Evolutionary conservation across 1,140 invertebrate species (phyloP), one percentile per base, ranked within the genome.

Genomic region (Apis dorsata): DNA sequence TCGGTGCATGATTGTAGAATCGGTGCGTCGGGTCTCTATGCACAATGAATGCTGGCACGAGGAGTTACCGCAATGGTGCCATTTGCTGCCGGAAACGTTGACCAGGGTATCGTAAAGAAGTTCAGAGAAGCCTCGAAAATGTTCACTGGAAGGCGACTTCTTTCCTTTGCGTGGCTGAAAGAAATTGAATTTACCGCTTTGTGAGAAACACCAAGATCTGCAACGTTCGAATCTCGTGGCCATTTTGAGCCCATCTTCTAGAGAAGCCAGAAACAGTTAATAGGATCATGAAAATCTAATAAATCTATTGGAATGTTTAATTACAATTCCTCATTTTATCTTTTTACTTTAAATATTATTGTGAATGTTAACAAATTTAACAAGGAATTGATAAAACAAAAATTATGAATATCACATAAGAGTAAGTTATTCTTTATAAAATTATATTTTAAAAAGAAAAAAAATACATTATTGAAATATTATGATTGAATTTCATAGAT

Each of bases 101-200:
- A 55, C 75, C 75, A 55, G 62, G 51, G 75, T 77, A 55, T 77
- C 63, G 75, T 77, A 68, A 77, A 77, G 62, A 66, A 77, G 63
- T 66, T 77, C n/a, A 2, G 15, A 8, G 72, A 62, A 49, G 57
- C 34, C 4, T 53, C 24, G 24, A 77, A 71, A 68, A 55, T 59
- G 68, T 60, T 51, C 77, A 34, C n/a, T 21, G 9, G 8, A 24
- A 34, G 10, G 44, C 62, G 9, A 55, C 19, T 66, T 55, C 34
- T 55, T 2, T 19, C 17, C 5, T 1, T 34, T 21, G 13, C 51
- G 28, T 24, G 11, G 17, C 28, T 10, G 13, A 34, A 77, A 77
- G 75, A 66, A 77, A 77, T 77, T 65, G 44, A 65, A 76, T 65
- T 49, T 17, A 51, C 24, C 19, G 74, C 51, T 53, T 53, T 62